Evolutionary conservation across 2,797 vertebrate genomes (phyloP), one percentile per base, ranked within the genome.

Genomic region (Sebastiscus albofasciatus): DNA sequence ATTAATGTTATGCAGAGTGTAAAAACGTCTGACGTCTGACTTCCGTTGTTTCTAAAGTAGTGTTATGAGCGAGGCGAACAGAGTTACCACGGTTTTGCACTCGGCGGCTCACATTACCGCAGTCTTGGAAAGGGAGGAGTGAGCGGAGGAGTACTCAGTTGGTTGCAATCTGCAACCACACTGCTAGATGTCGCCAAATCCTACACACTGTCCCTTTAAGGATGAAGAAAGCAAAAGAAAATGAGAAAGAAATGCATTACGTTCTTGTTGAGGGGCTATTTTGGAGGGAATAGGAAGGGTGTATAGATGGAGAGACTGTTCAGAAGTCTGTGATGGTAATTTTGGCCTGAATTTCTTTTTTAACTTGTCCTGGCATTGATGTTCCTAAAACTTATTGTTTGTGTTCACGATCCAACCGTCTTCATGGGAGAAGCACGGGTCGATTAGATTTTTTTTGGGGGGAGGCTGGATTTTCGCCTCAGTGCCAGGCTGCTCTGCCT

Each of bases 341-440:
- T 76, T 65, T 34, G 4, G 7, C 5, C 29, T 36, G 10, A 58
- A 42, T 64, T 59, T 64, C 2, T 61, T 69, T 49, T 61, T 69
- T 6, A 13, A 59, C 8, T 26, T n/a, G 5, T 12, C 1, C 49
- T 59, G 20, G n/a, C 59, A 42, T 24, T 42, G 31, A 74, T 16
- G 67, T 36, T 80, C 27, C 29, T 31, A 36, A 65, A 79, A 84
- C 61, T 22, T 62, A 55, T 24, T 55, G 14, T 72, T 75, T 83
- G 22, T 75, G 68, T 72, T 80, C 29, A n/a, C 26, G 62, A 62
- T 84, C 58, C 54, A 75, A 68, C 54, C 8, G 16, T 80, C 26
- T 82, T 76, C 73, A 56, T 61, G 69, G 68, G 75, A 74, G 77
- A 31, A 83, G 52, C 58, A 10, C 11, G 20, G 81, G 76, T 84